Conservation (phyloP, 37 sponge, comb jelly and placozoan species). For the Spongilla lacustris region DNA sequence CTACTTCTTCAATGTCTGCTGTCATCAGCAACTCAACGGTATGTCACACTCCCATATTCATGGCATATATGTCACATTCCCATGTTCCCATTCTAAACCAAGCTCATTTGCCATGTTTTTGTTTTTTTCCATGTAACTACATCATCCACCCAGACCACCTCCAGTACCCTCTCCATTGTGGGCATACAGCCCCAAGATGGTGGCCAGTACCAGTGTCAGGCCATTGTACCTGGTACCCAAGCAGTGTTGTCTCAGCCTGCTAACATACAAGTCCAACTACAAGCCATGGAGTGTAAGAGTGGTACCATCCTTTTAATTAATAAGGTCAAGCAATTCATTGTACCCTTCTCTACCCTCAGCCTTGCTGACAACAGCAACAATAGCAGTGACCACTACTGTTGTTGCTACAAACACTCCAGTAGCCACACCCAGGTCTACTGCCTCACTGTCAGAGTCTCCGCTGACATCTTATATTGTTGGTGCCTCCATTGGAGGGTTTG, state of each 20-base stretch:
- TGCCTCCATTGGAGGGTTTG: background rate
- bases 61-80: background rate
- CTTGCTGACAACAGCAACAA: background rate
- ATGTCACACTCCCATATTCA: background rate
- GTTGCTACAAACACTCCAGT: background rate
- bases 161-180: background rate
- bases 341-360: background rate
- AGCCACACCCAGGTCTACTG: background rate
- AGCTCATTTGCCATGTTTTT: no score
- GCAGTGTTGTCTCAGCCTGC: background rate
- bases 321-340: background rate
- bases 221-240: background rate
- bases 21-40: background rate
- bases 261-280: background rate
- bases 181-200: background rate
- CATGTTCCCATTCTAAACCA: background rate
- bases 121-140: no score
- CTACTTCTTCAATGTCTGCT: background rate
- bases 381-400: background rate
- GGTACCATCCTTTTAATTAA: background rate
- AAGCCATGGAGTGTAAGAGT: background rate
- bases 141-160: background rate
- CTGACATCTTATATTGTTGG: background rate
- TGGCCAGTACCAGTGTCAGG: background rate
- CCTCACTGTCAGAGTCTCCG: background rate